A percentile compares a stretch with the other conserved stretches of the same genome.
Evolutionary conservation across 2,888 invertebrate species (phyloP).

Genomic region (Drosophila meridiana): DNA sequence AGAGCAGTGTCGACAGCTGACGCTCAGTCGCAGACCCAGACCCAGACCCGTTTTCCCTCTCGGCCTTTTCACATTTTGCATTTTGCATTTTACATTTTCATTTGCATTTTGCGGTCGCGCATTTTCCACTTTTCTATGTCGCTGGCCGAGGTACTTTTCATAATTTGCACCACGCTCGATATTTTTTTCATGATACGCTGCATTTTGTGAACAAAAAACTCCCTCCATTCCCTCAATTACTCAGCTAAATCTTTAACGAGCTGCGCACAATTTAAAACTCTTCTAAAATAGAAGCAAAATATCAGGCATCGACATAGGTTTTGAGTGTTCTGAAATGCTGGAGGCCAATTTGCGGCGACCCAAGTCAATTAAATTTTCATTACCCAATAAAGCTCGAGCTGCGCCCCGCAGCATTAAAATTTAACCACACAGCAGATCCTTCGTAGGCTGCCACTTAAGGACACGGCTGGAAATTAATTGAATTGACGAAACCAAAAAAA

Average conservation of each 20-base stretch:
- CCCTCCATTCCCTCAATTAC: neutral
- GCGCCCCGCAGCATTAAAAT: constrained; percentile 61
- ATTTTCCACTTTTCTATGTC: constrained; percentile 54
- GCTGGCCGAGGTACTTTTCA: constrained; percentile 58
- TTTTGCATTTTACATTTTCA: constrained; percentile 32
- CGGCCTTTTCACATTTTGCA: constrained; percentile 70
- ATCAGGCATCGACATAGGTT: constrained; percentile 11
- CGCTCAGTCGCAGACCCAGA: constrained; percentile 36
- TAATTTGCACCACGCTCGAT: constrained; percentile 63
- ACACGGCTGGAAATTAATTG: constrained; percentile 64
- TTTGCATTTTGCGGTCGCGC: constrained; percentile 54
- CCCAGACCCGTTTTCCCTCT: constrained; percentile 57
- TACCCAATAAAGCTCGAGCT: constrained; percentile 45
- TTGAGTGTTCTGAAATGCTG: constrained; percentile 29
- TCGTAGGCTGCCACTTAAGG: constrained; percentile 53
- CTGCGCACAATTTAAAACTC: constrained; percentile 38
- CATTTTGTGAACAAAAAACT: constrained; percentile 22
- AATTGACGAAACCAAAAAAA: constrained; percentile 59
- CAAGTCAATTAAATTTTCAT: constrained; percentile 73
- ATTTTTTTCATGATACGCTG: constrained; percentile 59
- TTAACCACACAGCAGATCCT: constrained; percentile 55
- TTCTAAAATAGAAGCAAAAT: constrained; percentile 21
- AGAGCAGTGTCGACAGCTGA: constrained; percentile 68
- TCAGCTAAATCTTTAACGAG: constrained; percentile 50
- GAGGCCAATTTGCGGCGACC: constrained; percentile 53